Evolutionary conservation across 1,140 invertebrate genomes (phyloP).

Genomic region (Megathymus violae): DNA sequence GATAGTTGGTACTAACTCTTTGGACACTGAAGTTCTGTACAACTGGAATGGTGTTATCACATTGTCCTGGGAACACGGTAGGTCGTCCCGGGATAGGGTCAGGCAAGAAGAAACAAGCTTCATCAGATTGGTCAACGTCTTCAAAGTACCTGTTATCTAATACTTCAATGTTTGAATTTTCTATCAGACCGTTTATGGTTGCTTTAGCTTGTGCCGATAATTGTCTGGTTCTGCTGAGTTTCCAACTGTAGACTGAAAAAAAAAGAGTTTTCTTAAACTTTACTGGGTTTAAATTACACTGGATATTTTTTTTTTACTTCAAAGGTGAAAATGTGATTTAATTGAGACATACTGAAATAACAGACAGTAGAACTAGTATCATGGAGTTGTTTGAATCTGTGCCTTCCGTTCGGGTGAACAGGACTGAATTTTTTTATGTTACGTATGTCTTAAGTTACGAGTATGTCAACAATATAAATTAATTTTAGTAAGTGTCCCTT

Average conservation of each 20-base stretch:
- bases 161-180: constrained; percentile 38
- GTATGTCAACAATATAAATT: too few species aligned
- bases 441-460: too few species aligned
- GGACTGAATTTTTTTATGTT: too few species aligned
- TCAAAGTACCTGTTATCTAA: constrained; percentile 53
- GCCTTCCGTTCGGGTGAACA: too few species aligned
- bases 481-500: too few species aligned
- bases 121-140: constrained; percentile 46
- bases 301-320: too few species aligned
- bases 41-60: constrained; percentile 52
- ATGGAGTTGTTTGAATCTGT: too few species aligned
- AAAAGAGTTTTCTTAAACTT: constrained; percentile 35
- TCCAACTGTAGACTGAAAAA: constrained; percentile 63
- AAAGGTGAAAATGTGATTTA: too few species aligned
- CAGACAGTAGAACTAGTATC: too few species aligned
- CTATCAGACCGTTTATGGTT: constrained; percentile 47
- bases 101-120: constrained; percentile 65
- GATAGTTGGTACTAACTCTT: constrained; percentile 54
- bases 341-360: too few species aligned
- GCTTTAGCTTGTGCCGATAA: constrained; percentile 41
- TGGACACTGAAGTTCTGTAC: constrained; percentile 56
- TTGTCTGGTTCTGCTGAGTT: constrained; percentile 49
- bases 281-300: background rate
- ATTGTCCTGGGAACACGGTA: constrained; percentile 64
- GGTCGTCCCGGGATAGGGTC: constrained; percentile 47